phyloP scores from a whole-genome alignment of 2,888 invertebrate species.

The Microdon myrmicae region DNA sequence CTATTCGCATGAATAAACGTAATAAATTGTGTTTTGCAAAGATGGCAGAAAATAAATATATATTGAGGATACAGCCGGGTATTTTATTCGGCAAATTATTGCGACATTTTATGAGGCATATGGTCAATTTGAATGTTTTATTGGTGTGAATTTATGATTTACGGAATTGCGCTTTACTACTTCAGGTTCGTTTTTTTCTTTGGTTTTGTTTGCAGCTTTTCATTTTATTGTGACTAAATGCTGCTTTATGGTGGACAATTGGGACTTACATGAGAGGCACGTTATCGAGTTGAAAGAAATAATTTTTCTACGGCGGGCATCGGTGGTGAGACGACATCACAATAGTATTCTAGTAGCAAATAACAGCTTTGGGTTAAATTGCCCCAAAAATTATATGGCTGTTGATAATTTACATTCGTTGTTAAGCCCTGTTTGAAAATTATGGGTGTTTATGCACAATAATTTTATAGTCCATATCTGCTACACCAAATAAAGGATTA shows the following conservation, averaged over 20 bases:
- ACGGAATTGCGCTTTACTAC: constrained; percentile 25
- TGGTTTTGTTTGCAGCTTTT: background rate
- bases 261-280: too few relatives aligned
- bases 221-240: background rate
- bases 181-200: constrained; percentile 15
- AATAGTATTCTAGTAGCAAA: too few relatives aligned
- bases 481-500: too few relatives aligned
- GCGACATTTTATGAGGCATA: constrained; percentile 52
- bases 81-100: constrained; percentile 46
- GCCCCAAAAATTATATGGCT: too few relatives aligned
- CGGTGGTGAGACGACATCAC: too few relatives aligned
- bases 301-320: too few relatives aligned
- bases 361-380: too few relatives aligned
- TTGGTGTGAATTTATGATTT: constrained; percentile 45
- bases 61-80: constrained; percentile 28
- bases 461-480: too few relatives aligned
- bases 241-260: constrained; percentile 6
- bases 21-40: constrained; percentile 49
- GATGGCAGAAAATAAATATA: constrained; percentile 46
- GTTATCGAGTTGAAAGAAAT: too few relatives aligned
- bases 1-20: constrained; percentile 49
- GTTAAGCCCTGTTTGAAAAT: too few relatives aligned
- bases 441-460: too few relatives aligned
- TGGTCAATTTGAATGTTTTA: constrained; percentile 51
- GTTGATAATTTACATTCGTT: too few relatives aligned